Percentiles rank a stretch among this genome's conserved stretches.
Conservation (phyloP, 1,140 invertebrate genomes). For the Cherax quadricarinatus region DNA sequence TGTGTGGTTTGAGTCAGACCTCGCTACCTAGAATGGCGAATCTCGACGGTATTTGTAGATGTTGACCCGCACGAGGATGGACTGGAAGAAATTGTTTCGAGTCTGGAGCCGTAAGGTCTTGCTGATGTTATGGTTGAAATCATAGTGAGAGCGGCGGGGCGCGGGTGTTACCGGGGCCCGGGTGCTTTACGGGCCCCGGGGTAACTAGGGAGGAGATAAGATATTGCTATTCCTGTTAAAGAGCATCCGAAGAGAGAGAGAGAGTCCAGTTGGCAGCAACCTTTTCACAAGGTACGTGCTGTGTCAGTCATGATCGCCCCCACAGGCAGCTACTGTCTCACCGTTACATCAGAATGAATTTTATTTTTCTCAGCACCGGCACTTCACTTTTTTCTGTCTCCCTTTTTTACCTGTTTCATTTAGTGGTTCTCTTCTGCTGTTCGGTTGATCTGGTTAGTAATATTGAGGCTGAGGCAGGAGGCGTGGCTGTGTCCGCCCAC, state of each 20-base stretch:
- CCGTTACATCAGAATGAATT: no score
- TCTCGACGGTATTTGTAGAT: not conserved
- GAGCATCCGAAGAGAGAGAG: not conserved
- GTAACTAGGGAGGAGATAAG: conserved; percentile 25
- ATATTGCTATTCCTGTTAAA: conserved; percentile 31
- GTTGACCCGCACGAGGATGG: not conserved
- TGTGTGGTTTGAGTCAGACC: conserved; percentile 19
- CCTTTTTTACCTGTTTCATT: not conserved
- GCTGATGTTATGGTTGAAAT: not conserved
- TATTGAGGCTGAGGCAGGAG: no score
- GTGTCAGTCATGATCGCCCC: not conserved
- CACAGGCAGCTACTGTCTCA: no score
- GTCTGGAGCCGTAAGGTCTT: no score
- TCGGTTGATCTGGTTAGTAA: no score
- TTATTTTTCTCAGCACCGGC: no score
- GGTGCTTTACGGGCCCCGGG: not conserved
- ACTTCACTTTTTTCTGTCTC: not conserved
- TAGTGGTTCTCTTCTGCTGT: not conserved
- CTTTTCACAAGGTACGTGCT: not conserved
- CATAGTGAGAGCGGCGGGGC: not conserved
- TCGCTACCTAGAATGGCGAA: not conserved
- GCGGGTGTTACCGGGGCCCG: not conserved
- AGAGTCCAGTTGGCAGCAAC: not conserved
- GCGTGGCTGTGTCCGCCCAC: no score
- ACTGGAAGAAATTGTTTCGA: not conserved